These are phyloP conservation scores for Peromyscus aztecus DNA, from an alignment of 2,797 vertebrate species.

Conservation along the genomic window DNA sequence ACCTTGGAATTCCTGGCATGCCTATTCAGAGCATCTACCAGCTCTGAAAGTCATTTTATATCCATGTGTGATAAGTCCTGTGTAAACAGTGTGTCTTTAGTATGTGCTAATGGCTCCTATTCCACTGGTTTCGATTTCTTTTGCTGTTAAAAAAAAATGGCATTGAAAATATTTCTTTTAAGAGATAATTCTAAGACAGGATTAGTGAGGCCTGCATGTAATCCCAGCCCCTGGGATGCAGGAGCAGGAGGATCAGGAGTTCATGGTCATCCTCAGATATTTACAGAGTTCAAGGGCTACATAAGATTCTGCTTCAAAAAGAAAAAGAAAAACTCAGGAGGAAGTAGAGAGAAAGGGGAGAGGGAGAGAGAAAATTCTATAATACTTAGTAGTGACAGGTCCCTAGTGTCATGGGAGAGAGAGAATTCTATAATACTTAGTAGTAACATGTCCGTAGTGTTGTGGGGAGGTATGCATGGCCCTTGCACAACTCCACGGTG, in stretches of 20 bases:
- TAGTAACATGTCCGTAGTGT: not conserved
- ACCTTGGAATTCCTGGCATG: slow-evolving; percentile 87
- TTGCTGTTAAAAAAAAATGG: slow-evolving; percentile 33
- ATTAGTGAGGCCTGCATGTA: not conserved
- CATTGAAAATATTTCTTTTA: slow-evolving; percentile 18
- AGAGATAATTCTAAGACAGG: slow-evolving; percentile 22
- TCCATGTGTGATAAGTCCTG: slow-evolving; percentile 75
- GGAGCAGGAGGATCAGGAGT: not conserved
- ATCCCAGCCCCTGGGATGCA: not conserved
- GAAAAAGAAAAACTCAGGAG: no score
- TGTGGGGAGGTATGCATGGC: not conserved
- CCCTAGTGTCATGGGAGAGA: not conserved
- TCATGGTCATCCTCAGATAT: not conserved
- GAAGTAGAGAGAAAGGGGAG: not conserved
- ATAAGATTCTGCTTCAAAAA: not conserved
- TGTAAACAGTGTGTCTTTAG: slow-evolving; percentile 78
- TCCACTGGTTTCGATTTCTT: slow-evolving; percentile 46
- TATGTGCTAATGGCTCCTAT: slow-evolving; percentile 72
- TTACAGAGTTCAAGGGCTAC: not conserved
- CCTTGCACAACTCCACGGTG: not conserved
- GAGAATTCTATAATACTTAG: not conserved
- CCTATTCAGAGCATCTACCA: slow-evolving; percentile 82
- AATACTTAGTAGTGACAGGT: no score
- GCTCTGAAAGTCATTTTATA: slow-evolving; percentile 83
- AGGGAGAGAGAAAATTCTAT: not conserved